Evolutionary conservation across 2,113 vertebrate genomes (phyloP), one percentile per base, ranked within the genome.

Genomic region (Hippocampus abdominalis): DNA sequence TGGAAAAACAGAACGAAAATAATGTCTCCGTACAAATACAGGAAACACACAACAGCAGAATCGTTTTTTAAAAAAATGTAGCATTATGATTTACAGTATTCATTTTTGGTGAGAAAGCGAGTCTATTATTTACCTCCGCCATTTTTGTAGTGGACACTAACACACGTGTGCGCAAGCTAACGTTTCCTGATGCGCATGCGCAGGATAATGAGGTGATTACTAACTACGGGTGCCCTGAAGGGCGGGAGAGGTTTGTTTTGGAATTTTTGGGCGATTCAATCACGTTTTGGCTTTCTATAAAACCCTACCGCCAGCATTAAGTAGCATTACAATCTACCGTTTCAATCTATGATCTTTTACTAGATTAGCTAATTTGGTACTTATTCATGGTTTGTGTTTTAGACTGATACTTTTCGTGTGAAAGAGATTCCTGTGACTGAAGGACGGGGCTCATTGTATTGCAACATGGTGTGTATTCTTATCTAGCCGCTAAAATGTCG

Each of bases 221-320:
- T 48, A 18, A 48, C 46, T 87, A 89, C 84, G 85, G 86, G 23
- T 42, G 71, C 84, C 75, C 21, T 15, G 0, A 4, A 0, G 60
- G 20, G 53, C 11, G n/a, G 53, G 20, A 21, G 20, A 16, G 3
- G 48, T 4, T 4, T 16, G 6, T 44, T 44, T 44, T 10, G 13
- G 42, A 13, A 3, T 12, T 44, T 13, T 44, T 13, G 13, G 3
- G 12, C 42, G 42, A 13, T 44, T 44, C 42, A 3, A 44, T 1
- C 42, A 13, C 11, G 12, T 3, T 13, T 44, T 44, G 13, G 13
- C 1, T 13, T 13, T 44, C 7, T 13, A 13, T 6, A 13, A 44
- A 13, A 1, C 10, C 3, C 2, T 44, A 6, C 11, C 42, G 5
- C 42, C 42, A 44, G 42, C 2, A 36, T 36, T 36, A 36, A 36